Conservation (phyloP, 2,797 vertebrate genomes). For the Scyliorhinus canicula region DNA sequence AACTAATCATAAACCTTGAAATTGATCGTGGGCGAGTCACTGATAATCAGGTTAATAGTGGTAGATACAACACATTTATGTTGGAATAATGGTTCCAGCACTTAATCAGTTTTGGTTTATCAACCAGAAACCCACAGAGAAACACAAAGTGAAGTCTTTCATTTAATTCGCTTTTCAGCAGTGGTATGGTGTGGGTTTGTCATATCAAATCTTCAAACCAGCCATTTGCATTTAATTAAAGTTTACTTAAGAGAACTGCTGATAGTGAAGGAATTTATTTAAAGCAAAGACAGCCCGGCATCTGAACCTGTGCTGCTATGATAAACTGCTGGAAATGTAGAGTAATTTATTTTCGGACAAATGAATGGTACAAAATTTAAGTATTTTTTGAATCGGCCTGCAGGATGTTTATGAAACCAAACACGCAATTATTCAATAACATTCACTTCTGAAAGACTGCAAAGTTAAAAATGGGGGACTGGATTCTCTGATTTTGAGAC, state of each 20-base stretch:
- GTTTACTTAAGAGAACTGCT: slow-evolving; percentile 12
- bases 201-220: neutral
- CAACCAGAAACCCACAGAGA: neutral
- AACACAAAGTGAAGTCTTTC: neutral
- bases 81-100: neutral
- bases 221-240: slow-evolving; percentile 22
- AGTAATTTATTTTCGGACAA: slow-evolving; percentile 34
- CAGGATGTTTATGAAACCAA: neutral
- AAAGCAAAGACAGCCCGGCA: neutral
- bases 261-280: slow-evolving; percentile 9
- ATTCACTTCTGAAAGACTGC: slow-evolving; percentile 4
- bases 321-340: slow-evolving; percentile 5
- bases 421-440: neutral
- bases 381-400: neutral
- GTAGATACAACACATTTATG: neutral
- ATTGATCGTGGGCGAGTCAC: neutral
- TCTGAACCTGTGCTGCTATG: neutral
- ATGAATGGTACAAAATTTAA: neutral
- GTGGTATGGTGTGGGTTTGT: neutral
- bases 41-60: neutral
- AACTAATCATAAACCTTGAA: neutral
- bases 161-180: neutral
- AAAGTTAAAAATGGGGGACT: neutral
- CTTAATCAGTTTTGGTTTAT: neutral
- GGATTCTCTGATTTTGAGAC: too few species aligned